Evolutionary conservation across 2,113 vertebrate species (phyloP).

Genomic region (Misgurnus anguillicaudatus): DNA sequence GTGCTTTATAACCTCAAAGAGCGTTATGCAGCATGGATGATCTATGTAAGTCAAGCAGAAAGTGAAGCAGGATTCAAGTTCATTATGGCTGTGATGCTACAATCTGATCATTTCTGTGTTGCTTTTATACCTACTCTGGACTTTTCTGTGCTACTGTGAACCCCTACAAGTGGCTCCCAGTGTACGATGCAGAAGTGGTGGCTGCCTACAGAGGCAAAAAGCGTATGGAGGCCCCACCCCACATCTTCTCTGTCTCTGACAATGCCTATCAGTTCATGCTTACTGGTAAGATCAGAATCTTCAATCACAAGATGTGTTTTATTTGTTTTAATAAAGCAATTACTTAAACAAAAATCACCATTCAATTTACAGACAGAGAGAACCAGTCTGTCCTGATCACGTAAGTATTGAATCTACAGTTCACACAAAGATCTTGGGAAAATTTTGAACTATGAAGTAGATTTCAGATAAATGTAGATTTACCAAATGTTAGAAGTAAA

Average conservation of each 20-base stretch:
- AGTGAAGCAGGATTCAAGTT: neutral
- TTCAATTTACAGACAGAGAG: constrained; percentile 56
- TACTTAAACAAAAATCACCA: constrained; percentile 56
- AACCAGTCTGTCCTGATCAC: constrained; percentile 74
- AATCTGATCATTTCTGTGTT: neutral
- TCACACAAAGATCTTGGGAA: neutral
- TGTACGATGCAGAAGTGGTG: constrained; percentile 77
- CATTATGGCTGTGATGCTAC: neutral
- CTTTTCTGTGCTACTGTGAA: constrained; percentile 87
- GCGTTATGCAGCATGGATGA: constrained; percentile 87
- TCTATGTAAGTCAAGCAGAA: constrained; percentile 72
- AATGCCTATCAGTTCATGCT: constrained; percentile 51
- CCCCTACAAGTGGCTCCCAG: constrained; percentile 85
- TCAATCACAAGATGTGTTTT: neutral
- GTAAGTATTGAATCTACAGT: constrained; percentile 60
- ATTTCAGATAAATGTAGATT: no score
- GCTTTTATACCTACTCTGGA: constrained; percentile 81
- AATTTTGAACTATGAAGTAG: no score
- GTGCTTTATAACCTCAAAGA: constrained; percentile 89
- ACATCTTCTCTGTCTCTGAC: constrained; percentile 56
- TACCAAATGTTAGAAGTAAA: neutral
- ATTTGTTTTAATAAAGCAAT: constrained; percentile 54
- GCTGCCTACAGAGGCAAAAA: constrained; percentile 77
- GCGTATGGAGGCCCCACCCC: constrained; percentile 61
- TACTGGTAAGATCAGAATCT: constrained; percentile 36